A percentile compares a stretch with the other conserved stretches of the same genome.
Conservation (phyloP, 2,888 invertebrate species). For the Erebia palarica region DNA sequence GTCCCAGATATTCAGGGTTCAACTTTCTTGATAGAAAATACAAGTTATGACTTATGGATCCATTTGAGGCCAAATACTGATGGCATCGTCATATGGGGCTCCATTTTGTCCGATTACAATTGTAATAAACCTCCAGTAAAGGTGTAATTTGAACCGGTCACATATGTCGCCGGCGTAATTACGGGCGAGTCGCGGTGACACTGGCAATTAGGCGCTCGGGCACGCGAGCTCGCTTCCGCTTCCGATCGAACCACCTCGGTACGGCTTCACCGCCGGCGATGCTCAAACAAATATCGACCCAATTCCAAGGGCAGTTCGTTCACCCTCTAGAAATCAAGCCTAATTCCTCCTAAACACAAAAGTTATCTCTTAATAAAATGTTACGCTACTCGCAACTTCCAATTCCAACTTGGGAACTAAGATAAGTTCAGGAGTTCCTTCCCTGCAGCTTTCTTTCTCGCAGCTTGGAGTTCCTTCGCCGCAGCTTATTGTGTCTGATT, state of each 20-base stretch:
- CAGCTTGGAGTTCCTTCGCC: not conserved
- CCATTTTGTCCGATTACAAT: slow-evolving; percentile 30
- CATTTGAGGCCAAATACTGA: not conserved
- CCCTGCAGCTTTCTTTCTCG: not conserved
- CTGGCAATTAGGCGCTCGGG: slow-evolving; percentile 61
- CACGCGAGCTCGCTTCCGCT: slow-evolving; percentile 76
- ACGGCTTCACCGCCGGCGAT: slow-evolving; percentile 56
- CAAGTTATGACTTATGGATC: not conserved
- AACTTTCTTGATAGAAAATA: not conserved
- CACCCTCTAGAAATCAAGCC: slow-evolving; percentile 2
- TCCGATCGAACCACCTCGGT: slow-evolving; percentile 62
- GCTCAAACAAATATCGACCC: slow-evolving; percentile 41
- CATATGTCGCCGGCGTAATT: slow-evolving; percentile 59
- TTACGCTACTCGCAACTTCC: not conserved
- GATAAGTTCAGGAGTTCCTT: not conserved
- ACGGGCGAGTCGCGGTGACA: slow-evolving; percentile 58
- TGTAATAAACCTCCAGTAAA: slow-evolving; percentile 33
- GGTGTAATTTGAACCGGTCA: slow-evolving; percentile 52
- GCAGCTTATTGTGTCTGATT: not conserved
- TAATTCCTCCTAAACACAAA: not conserved
- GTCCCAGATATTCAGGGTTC: not conserved
- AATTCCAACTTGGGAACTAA: not conserved
- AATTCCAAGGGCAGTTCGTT: slow-evolving; percentile 6
- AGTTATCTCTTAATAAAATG: not conserved
- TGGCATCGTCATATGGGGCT: slow-evolving; percentile 14